Evolutionary conservation across 35 echinoderm and acorn worm genomes (phyloP), one percentile per base, ranked within the genome.

Genomic region (Amphiura filiformis): DNA sequence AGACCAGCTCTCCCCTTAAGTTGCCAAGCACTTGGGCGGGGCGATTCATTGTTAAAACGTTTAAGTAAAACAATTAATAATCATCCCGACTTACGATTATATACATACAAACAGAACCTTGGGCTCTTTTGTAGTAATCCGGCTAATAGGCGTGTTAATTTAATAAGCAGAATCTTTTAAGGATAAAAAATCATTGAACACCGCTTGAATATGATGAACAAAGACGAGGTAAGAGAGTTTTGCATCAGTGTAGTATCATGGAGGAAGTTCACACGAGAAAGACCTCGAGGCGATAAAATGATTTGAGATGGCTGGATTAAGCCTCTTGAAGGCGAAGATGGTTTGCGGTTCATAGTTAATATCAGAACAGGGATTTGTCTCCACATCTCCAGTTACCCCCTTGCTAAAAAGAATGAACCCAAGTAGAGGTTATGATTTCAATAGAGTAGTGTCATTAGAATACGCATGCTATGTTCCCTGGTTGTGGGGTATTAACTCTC

Each of bases 261-360:
- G 44, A 52, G 44, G 61, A 70, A 70, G 61, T 70, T 70, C 61
- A 70, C 61, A 70, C 61, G 61, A 70, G 61, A 70, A 70, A 70
- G 28, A n/a, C 7, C 61, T 70, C 7, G 61, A 3, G 61, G 61
- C 61, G 26, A 70, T 11, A 3, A 23, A 70, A 11, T 70, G 61
- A 70, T n/a, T 70, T 70, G 61, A 70, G 61, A 70, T 70, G 61
- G 28, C 61, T 2, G 61, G 61, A 70, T 70, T 70, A 70, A 26
- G 61, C 11, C 61, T 13, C 61, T 70, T n/a, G 2, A 11, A 30
- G 61, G 61, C 61, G 26, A 15, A n/a, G 3, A 15, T 2, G 61
- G 9, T 70, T 70, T 70, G 7, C 61, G 28, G 26, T 70, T 70
- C 61, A 4, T 70, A 30, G 61, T 70, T 70, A 70, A 70, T 70